phyloP scores from a whole-genome alignment of 1,140 invertebrate species.

The Heliconius himera region DNA sequence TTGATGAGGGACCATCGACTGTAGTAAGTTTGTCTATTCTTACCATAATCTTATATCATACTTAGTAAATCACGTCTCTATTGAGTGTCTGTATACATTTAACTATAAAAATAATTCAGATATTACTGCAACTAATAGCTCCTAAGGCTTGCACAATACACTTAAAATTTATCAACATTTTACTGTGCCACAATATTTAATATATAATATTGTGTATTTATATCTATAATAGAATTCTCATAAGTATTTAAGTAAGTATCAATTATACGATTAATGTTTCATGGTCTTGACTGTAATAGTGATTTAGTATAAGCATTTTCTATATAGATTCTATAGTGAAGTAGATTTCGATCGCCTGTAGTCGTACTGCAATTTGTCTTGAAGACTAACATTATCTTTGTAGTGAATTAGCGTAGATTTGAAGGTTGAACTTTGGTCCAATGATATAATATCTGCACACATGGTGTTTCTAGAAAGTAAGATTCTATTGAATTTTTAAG shows the following conservation, averaged over 20 bases:
- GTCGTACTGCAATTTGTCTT: slow-evolving; percentile 38
- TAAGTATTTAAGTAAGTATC: slow-evolving; percentile 62
- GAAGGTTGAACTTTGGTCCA: slow-evolving; percentile 81
- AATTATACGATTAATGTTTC: slow-evolving; percentile 39
- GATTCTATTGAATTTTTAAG: slow-evolving; percentile 31
- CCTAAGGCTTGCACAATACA: slow-evolving; percentile 72
- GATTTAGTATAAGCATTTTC: slow-evolving; percentile 30
- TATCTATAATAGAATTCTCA: slow-evolving; percentile 54
- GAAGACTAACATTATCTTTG: slow-evolving; percentile 34
- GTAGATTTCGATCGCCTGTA: slow-evolving; percentile 39
- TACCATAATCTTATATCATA: slow-evolving; percentile 24
- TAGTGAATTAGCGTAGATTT: slow-evolving; percentile 53
- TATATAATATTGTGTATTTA: slow-evolving; percentile 27
- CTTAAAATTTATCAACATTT: slow-evolving; percentile 49
- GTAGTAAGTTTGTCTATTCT: slow-evolving; percentile 50
- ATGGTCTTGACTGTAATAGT: slow-evolving; percentile 38
- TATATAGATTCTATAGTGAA: slow-evolving; percentile 20
- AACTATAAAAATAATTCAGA: slow-evolving; percentile 36
- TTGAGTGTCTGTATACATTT: slow-evolving; percentile 52
- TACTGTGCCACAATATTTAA: slow-evolving; percentile 63
- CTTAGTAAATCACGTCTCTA: slow-evolving; percentile 42
- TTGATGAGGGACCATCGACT: slow-evolving; percentile 74
- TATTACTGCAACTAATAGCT: slow-evolving; percentile 53
- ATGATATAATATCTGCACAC: slow-evolving; percentile 75
- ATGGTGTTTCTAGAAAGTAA: slow-evolving; percentile 63